These are phyloP conservation scores for Crotalus tigris DNA, from an alignment of 2,113 vertebrate species.

Conservation along the genomic window DNA sequence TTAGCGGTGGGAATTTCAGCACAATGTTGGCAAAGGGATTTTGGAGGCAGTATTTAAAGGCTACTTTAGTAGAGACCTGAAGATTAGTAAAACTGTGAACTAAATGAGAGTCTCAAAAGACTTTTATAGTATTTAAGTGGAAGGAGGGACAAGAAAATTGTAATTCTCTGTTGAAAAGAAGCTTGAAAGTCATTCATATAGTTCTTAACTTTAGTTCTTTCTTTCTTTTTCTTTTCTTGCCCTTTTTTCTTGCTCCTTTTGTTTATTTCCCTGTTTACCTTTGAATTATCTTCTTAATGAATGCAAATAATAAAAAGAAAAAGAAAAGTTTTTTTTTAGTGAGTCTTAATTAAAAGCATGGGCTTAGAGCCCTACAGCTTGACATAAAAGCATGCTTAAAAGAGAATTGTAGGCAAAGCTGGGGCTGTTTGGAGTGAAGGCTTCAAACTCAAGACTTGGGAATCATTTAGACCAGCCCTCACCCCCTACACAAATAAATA, in stretches of 20 bases:
- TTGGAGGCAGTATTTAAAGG: constrained; percentile 70
- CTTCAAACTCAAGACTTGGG: constrained; percentile 35
- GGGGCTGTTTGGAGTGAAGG: neutral
- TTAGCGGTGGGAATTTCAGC: constrained; percentile 66
- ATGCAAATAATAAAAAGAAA: neutral
- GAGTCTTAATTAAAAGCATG: constrained; percentile 70
- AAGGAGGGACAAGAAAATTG: neutral
- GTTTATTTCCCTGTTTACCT: neutral
- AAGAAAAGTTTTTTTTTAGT: constrained; percentile 75
- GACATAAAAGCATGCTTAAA: constrained; percentile 50
- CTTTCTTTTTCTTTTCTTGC: no score
- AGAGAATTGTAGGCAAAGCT: neutral
- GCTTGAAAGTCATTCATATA: neutral
- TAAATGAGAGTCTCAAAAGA: neutral
- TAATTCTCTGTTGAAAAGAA: neutral
- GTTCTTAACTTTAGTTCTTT: neutral
- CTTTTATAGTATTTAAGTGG: neutral
- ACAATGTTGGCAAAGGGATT: constrained; percentile 68
- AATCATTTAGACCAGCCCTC: constrained; percentile 41
- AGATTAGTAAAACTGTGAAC: neutral
- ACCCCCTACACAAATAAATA: constrained; percentile 39
- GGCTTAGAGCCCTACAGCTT: constrained; percentile 63
- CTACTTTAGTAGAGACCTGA: constrained; percentile 66
- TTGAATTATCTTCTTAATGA: neutral
- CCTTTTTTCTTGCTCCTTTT: neutral